Base-by-base conservation (phyloP, 2,888 invertebrate species). In the Didymodactylos carnosus region DNA sequence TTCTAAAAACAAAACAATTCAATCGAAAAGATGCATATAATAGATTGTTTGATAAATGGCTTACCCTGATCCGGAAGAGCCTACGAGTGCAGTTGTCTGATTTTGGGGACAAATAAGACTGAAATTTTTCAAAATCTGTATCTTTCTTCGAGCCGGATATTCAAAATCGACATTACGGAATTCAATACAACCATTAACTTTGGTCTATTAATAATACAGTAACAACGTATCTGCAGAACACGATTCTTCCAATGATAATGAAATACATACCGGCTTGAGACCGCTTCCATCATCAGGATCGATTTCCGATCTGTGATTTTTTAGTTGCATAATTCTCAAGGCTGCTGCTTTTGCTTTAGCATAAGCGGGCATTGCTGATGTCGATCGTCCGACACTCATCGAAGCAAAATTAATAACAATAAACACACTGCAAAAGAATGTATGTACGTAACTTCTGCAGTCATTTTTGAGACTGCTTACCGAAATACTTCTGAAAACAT, bases 21-120 rank as follows among this genome's bases (percentile, higher is more conserved):
- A n/a, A n/a, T n/a, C n/a, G n/a, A n/a, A n/a, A n/a, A n/a, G n/a
- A n/a, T n/a, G n/a, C n/a, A n/a, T n/a, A n/a, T n/a, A n/a, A n/a
- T n/a, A n/a, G n/a, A n/a, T n/a, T n/a, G n/a, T n/a, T n/a, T n/a
- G n/a, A n/a, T n/a, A n/a, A n/a, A n/a, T n/a, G 74, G 80, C 80
- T 76, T 83, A 82, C 5, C 83, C 83, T 77, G 82, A 82, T 4
- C 83, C 83, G 69, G 80, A 80, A 69, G 78, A 79, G 8, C 83
- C 83, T 5, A 83, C 82, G 23, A 83, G 77, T 6, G 82, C 82
- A 49, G 82, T 75, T 0, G 80, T 81, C 78, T 83, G 79, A 19
- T 84, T 84, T 6, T 82, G 80, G 27, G 80, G 77, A n/a, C 84
- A 81, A 3, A 76, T 76, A 14, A 84, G 73, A n/a, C 78, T 79